Percentiles rank a stretch among this genome's conserved stretches.
Evolutionary conservation across 2,113 vertebrate genomes (phyloP).

Genomic region (Agelaius tricolor): DNA sequence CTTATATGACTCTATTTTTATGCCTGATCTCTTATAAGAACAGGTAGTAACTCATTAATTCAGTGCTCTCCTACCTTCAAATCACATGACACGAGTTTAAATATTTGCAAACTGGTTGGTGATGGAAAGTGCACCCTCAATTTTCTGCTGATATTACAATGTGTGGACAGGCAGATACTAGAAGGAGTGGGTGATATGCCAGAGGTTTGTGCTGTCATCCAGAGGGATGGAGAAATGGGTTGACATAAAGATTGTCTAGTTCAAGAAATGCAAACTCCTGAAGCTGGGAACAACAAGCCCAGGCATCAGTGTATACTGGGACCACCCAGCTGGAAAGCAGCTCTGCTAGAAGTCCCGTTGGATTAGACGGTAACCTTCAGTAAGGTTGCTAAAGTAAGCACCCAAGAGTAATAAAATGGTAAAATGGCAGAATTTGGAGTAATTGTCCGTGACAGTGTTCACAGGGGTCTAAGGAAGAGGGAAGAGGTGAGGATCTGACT

Average conservation of each 20-base stretch:
- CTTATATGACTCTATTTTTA: neutral
- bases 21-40: neutral
- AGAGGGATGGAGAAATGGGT: neutral
- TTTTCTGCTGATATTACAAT: neutral
- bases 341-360: fast-evolving
- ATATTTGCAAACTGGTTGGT: neutral
- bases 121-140: neutral
- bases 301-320: neutral
- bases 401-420: neutral
- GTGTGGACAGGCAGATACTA: neutral
- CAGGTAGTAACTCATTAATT: neutral
- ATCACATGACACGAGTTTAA: neutral
- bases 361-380: neutral
- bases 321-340: neutral
- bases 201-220: neutral
- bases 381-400: neutral
- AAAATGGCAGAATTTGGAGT: too few relatives aligned
- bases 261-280: neutral
- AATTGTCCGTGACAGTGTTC: too few relatives aligned
- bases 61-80: neutral
- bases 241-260: neutral
- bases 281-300: neutral
- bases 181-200: neutral
- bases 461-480: too few relatives aligned
- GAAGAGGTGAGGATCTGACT: too few relatives aligned